Evolutionary conservation across 2,113 vertebrate species (phyloP).

Genomic region (Toxotes chatareus): DNA sequence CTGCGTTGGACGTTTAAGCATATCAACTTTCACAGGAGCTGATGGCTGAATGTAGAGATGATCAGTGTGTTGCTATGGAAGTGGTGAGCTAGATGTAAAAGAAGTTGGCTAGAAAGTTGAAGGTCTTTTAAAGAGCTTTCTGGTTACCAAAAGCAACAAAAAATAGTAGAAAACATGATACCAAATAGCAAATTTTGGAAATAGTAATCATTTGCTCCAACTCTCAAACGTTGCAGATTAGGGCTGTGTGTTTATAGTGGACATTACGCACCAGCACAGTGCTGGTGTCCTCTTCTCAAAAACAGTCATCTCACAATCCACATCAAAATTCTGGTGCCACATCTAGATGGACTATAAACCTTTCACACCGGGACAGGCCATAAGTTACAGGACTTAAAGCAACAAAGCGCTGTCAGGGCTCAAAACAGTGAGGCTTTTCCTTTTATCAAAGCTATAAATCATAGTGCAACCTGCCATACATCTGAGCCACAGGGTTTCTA

Average conservation of each 20-base stretch:
- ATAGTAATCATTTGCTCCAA: neutral
- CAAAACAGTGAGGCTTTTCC: slow-evolving; percentile 61
- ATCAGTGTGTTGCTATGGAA: too few relatives aligned
- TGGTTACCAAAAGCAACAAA: neutral
- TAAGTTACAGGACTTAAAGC: slow-evolving; percentile 67
- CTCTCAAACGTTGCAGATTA: neutral
- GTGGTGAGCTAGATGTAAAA: neutral
- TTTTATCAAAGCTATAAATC: slow-evolving; percentile 76
- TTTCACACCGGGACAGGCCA: slow-evolving; percentile 69
- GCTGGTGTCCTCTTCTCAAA: slow-evolving; percentile 34
- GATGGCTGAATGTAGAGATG: neutral
- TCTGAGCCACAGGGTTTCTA: slow-evolving; percentile 40
- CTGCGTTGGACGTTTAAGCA: slow-evolving; percentile 66
- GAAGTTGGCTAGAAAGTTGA: neutral
- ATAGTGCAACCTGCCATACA: slow-evolving; percentile 18
- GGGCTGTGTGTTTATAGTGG: neutral
- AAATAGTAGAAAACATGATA: neutral
- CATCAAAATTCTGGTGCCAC: slow-evolving; percentile 62
- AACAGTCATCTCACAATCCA: slow-evolving; percentile 40
- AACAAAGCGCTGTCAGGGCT: slow-evolving; percentile 64
- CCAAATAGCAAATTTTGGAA: neutral
- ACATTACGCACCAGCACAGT: slow-evolving; percentile 2
- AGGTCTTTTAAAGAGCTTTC: neutral
- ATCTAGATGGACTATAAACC: slow-evolving; percentile 68
- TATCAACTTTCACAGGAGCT: slow-evolving; percentile 5